Evolutionary conservation across 2,113 vertebrate species (phyloP), one percentile per base, ranked within the genome.

Genomic region (Hirundichthys speculiger): DNA sequence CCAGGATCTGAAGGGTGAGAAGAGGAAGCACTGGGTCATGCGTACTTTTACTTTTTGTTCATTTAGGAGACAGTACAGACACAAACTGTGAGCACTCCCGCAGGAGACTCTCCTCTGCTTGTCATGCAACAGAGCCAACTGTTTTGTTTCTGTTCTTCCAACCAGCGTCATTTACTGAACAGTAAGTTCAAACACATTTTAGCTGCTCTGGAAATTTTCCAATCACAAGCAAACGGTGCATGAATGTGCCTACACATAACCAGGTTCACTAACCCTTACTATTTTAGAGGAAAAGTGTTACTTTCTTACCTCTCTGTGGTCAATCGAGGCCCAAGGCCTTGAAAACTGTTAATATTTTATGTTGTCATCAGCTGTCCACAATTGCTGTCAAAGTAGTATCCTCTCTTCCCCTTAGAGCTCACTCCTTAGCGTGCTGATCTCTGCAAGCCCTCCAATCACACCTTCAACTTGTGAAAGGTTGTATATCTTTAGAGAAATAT

Each of bases 251-350:
- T 15, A 20, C 53, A 40, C 12, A 9, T 15, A 18, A 8, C 12
- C 20, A 24, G 5, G 24, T 51, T 46, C 15, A 58, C 43, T 22
- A n/a, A 40, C 13, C 51, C 1, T 22, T 51, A 24, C 22, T 45
- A 13, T 38, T 77, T 75, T 58, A 21, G 48, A 24, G 63, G 25
- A 38, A 70, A 39, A 55, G 51, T 27, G 53, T n/a, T 8, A 20
- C 74, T 73, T 66, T 50, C 84, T 88, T 86, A 90, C 92, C 86
- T 88, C 71, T 74, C 20, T 80, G 15, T 59, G 69, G 72, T 84
- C 75, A 83, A 30, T 79, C 58, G 75, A 91, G 91, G 91, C 90
- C 90, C 64, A 64, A 86, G 84, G 87, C 91, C 89, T 90, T 82
- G 69, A 51, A 64, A 80, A 76, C 75, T 78, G 70, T 89, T 59